These are phyloP conservation scores for Choloepus hoffmanni DNA, from an alignment of 2,113 vertebrate genomes.

Conservation along the genomic window DNA sequence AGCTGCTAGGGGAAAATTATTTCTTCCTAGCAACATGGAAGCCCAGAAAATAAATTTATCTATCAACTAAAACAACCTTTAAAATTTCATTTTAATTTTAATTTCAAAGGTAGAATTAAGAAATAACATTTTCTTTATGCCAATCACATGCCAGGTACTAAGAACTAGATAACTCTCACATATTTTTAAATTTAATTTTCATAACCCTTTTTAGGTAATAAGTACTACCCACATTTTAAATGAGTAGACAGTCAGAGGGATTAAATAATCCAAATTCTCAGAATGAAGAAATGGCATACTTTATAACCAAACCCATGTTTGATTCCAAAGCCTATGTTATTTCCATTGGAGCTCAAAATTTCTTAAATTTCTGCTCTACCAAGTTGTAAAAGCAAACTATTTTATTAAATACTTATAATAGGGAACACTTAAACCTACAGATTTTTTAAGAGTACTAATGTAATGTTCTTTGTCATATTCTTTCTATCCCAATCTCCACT, in stretches of 20 bases:
- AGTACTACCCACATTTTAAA: background rate
- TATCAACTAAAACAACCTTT: background rate
- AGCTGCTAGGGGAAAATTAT: background rate
- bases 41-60: background rate
- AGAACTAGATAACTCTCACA: background rate
- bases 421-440: background rate
- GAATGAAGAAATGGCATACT: background rate
- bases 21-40: background rate
- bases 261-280: background rate
- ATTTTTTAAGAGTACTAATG: background rate
- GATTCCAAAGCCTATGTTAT: background rate
- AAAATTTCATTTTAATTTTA: background rate
- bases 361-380: slow-evolving; percentile 30
- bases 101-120: background rate
- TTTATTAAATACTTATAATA: background rate
- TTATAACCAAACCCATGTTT: background rate
- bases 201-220: background rate
- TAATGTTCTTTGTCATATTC: background rate
- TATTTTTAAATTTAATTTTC: slow-evolving; percentile 34
- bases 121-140: background rate
- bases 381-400: background rate
- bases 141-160: background rate
- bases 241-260: background rate
- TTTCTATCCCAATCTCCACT: background rate
- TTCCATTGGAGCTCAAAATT: background rate